These are phyloP conservation scores for Entosphenus tridentatus DNA, from an alignment of 2,113 vertebrate genomes.

Conservation along the genomic window DNA sequence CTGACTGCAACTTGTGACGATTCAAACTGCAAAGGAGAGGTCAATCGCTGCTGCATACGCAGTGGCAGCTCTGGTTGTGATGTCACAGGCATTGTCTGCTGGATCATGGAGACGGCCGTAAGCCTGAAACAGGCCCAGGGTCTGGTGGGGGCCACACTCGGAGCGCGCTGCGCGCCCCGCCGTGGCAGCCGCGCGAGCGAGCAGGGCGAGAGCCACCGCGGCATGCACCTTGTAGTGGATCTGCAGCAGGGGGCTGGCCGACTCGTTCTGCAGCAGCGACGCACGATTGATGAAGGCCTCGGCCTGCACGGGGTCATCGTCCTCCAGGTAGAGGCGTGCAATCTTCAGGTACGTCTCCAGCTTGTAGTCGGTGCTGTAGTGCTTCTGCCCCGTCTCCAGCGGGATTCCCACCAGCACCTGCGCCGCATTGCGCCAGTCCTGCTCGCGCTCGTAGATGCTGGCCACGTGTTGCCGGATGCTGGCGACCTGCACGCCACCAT, in stretches of 20 bases:
- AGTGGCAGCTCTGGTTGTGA: too few species aligned
- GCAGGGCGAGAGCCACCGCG: not conserved
- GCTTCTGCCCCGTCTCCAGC: constrained; percentile 93
- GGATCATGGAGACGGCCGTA: too few species aligned
- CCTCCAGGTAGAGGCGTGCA: constrained; percentile 75
- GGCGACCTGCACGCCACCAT: constrained; percentile 37
- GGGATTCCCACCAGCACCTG: constrained; percentile 94
- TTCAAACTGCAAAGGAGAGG: too few species aligned
- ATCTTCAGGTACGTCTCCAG: constrained; percentile 95
- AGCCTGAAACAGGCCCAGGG: too few species aligned
- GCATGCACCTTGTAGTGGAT: constrained; percentile 77
- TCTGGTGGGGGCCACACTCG: too few species aligned
- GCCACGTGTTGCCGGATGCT: constrained; percentile 93
- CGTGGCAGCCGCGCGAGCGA: too few species aligned
- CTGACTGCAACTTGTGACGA: too few species aligned
- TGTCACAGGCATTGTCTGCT: too few species aligned
- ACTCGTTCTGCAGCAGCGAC: constrained; percentile 89
- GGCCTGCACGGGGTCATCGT: constrained; percentile 88
- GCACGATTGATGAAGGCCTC: constrained; percentile 95
- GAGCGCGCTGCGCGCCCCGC: too few species aligned
- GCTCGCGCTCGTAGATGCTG: constrained; percentile 95
- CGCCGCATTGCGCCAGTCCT: constrained; percentile 92
- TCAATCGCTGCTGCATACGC: too few species aligned
- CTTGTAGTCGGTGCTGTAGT: constrained; percentile 96
- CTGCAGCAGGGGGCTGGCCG: constrained; percentile 87